phyloP scores from a whole-genome alignment of 2,888 invertebrate species.

The Eremobia ochroleuca region DNA sequence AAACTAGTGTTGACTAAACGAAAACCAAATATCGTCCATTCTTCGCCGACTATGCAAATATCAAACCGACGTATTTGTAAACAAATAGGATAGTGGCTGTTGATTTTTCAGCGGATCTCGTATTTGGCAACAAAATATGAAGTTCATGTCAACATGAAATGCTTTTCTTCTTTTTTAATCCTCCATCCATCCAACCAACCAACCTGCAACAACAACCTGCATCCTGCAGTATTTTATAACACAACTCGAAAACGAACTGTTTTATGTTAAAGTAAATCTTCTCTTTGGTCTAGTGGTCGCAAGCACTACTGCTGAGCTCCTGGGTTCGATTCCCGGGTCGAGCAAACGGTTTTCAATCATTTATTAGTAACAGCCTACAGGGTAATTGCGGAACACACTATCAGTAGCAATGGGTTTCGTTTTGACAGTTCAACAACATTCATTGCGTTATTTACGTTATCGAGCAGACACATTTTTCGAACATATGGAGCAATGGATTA shows the following conservation, averaged over 20 bases:
- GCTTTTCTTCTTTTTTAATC: not conserved
- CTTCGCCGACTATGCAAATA: slow-evolving; percentile 23
- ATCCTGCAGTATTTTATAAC: not conserved
- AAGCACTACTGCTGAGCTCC: not conserved
- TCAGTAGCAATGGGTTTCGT: too few species aligned
- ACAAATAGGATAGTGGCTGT: slow-evolving; percentile 35
- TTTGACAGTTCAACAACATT: too few species aligned
- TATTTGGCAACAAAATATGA: slow-evolving; percentile 5
- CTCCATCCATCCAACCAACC: too few species aligned
- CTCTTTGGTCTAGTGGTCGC: not conserved
- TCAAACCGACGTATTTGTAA: slow-evolving; percentile 39
- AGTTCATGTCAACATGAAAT: not conserved
- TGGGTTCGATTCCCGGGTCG: not conserved
- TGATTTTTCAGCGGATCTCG: slow-evolving; percentile 25
- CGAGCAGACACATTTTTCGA: too few species aligned
- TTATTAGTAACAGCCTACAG: not conserved
- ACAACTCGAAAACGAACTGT: not conserved
- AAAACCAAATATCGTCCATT: slow-evolving; percentile 42
- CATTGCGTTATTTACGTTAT: too few species aligned
- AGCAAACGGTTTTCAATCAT: not conserved
- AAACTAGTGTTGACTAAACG: slow-evolving; percentile 10
- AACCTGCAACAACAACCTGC: too few species aligned
- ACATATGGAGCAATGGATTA: too few species aligned
- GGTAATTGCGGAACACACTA: too few species aligned
- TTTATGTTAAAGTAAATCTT: not conserved